Conservation (phyloP, 2,113 vertebrate genomes). For the Neotoma lepida region DNA sequence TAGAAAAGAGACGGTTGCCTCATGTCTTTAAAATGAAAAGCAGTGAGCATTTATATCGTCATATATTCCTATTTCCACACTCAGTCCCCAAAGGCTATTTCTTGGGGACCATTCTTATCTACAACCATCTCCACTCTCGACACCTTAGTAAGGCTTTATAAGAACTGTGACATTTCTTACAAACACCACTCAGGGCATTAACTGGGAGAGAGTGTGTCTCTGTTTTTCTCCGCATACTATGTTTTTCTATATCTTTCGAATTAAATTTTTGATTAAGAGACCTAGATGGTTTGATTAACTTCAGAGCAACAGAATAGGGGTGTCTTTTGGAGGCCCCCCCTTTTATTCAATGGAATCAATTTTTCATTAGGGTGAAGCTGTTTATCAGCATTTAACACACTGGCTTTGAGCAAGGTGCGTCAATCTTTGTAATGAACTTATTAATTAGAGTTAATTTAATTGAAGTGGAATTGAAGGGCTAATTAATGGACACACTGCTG, state of each 20-base stretch:
- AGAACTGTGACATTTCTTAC: constrained; percentile 37
- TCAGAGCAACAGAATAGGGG: constrained; percentile 80
- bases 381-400: constrained; percentile 99
- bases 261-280: constrained; percentile 87
- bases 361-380: constrained; percentile 99
- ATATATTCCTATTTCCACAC: not conserved
- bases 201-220: constrained; percentile 2
- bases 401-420: constrained; percentile 91
- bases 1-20: constrained; percentile 28
- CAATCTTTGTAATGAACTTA: constrained; percentile 95
- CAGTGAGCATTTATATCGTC: not conserved
- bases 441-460: constrained; percentile 99
- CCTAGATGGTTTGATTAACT: constrained; percentile 87
- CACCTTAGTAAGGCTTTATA: not conserved
- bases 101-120: not conserved
- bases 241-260: constrained; percentile 82
- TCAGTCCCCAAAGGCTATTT: not conserved
- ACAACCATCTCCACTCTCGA: constrained; percentile 15
- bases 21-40: not conserved
- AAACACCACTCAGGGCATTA: constrained; percentile 68
- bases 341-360: constrained; percentile 97
- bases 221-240: not conserved
- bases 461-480: constrained; percentile 94
- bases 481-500: constrained; percentile 93
- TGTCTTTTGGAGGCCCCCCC: constrained; percentile 85